Evolutionary conservation across 2,113 vertebrate species (phyloP).

Genomic region (Thermophis baileyi): DNA sequence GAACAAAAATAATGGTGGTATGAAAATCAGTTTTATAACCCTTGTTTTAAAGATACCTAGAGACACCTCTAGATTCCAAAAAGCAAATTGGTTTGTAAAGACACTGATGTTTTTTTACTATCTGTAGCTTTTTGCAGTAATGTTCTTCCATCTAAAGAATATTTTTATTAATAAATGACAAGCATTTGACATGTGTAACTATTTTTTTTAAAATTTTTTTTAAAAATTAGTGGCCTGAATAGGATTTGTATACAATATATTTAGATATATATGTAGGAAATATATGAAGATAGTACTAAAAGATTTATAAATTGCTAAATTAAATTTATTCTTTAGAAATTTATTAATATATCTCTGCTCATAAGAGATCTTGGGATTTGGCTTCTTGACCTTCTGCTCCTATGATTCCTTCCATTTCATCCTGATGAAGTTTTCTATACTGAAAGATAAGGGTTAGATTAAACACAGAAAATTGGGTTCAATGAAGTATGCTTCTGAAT

Average conservation of each 20-base stretch:
- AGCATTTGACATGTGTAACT: background rate
- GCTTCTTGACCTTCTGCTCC: background rate
- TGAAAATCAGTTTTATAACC: background rate
- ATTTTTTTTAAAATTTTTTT: background rate
- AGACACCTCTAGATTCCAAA: background rate
- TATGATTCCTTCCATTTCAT: constrained; percentile 8
- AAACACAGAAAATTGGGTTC: background rate
- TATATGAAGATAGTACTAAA: background rate
- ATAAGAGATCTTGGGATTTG: constrained; percentile 32
- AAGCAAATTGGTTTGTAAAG: background rate
- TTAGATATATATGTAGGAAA: background rate
- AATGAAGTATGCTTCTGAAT: background rate
- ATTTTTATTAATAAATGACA: background rate
- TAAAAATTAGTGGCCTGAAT: background rate
- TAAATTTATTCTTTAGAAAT: background rate
- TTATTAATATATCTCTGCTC: constrained; percentile 3
- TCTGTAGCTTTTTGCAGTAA: background rate
- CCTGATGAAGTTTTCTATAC: constrained; percentile 25
- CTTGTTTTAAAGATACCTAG: background rate
- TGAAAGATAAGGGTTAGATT: constrained; percentile 16
- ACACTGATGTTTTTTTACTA: background rate
- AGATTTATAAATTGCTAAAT: background rate
- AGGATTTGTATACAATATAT: background rate
- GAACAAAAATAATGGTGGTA: background rate
- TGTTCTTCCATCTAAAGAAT: background rate